Conservation (phyloP, 2,888 invertebrate genomes). For the Serrognathus titanus region DNA sequence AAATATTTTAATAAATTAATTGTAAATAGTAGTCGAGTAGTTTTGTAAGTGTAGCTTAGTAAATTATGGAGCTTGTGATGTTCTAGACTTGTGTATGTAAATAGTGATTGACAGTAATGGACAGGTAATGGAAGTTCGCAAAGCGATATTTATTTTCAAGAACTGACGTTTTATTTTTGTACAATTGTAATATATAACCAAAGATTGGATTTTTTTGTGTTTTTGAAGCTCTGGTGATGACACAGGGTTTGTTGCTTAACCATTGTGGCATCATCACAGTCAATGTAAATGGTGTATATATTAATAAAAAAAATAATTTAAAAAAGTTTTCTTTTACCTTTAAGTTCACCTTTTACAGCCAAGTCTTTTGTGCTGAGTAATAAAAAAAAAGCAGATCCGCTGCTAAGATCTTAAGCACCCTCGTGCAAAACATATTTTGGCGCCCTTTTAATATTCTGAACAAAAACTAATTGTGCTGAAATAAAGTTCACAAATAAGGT, state of each 20-base stretch:
- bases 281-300: constrained; percentile 16
- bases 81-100: constrained; percentile 1
- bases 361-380: no score
- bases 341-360: no score
- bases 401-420: no score
- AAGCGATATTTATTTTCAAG: constrained; percentile 4
- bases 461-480: no score
- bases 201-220: constrained; percentile 4
- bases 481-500: no score
- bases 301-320: not conserved
- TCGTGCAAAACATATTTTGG: no score
- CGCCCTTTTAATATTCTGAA: no score
- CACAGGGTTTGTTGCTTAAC: constrained; percentile 40
- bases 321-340: no score
- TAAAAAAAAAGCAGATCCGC: no score
- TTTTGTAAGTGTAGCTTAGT: not conserved
- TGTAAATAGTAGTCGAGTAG: no score
- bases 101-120: not conserved
- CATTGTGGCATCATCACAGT: constrained; percentile 32
- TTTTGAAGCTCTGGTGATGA: constrained; percentile 30
- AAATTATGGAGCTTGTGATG: not conserved
- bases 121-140: not conserved
- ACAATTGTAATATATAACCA: constrained; percentile 11
- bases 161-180: constrained; percentile 12
- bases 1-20: no score